Conservation (phyloP, 2,113 vertebrate species). For the Callopanchax toddi region DNA sequence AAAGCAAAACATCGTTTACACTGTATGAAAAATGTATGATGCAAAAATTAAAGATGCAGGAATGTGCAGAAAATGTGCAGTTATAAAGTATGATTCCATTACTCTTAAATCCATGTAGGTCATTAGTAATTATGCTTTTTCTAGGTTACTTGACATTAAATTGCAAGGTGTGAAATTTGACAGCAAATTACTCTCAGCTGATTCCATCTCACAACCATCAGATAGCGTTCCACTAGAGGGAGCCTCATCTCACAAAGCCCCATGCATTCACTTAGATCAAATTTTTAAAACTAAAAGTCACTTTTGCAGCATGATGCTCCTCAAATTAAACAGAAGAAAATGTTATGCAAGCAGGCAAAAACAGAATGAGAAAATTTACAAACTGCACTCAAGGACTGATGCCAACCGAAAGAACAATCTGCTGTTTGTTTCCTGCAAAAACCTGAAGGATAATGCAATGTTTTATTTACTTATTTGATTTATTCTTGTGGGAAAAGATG, state of each 20-base stretch:
- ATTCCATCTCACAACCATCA: neutral
- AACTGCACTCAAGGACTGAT: conserved; percentile 45
- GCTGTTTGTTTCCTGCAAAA: conserved; percentile 57
- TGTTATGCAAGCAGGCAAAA: conserved; percentile 25
- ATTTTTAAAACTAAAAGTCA: conserved; percentile 37
- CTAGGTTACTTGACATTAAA: too few species aligned
- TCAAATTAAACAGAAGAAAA: conserved; percentile 15
- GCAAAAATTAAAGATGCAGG: conserved; percentile 5
- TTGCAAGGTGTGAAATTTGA: neutral
- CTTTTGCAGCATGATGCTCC: conserved; percentile 6
- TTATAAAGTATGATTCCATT: too few species aligned
- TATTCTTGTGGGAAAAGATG: neutral
- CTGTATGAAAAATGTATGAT: neutral
- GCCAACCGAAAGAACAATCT: conserved; percentile 37
- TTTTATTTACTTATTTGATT: neutral
- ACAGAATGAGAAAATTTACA: conserved; percentile 36
- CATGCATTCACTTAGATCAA: conserved; percentile 20
- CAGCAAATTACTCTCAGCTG: neutral
- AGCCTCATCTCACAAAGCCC: conserved; percentile 16
- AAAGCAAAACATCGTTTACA: conserved; percentile 12
- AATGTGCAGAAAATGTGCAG: neutral
- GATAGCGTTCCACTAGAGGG: conserved; percentile 63
- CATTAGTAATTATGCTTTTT: neutral
- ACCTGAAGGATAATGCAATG: conserved; percentile 37
- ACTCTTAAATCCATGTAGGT: too few species aligned